Evolutionary conservation across 2,888 invertebrate species (phyloP).

Genomic region (Gonocerus acuteangulatus): DNA sequence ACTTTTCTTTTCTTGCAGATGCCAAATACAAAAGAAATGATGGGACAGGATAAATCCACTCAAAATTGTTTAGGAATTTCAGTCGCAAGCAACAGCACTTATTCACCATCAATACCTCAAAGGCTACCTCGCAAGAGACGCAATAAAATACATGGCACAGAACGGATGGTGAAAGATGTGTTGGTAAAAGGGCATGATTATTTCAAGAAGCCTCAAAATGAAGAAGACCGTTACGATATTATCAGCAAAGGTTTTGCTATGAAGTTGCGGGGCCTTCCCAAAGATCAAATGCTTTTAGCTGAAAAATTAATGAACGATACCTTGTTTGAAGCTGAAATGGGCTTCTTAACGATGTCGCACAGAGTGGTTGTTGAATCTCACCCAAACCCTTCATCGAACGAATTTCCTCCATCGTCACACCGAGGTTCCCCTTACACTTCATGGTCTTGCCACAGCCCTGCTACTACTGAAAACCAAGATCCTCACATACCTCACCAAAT

Average conservation of each 20-base stretch:
- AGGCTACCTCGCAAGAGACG: background rate
- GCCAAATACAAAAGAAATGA: no score
- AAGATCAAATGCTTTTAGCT: slow-evolving; percentile 6
- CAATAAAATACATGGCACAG: background rate
- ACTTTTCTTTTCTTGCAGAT: no score
- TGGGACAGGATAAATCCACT: no score
- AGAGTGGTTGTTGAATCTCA: background rate
- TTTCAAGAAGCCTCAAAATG: background rate
- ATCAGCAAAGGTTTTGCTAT: background rate
- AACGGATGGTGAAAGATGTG: background rate
- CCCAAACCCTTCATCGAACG: background rate
- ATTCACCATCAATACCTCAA: no score
- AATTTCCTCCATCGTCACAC: background rate
- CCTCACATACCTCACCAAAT: no score
- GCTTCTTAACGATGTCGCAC: background rate
- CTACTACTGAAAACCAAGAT: no score
- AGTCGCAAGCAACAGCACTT: no score
- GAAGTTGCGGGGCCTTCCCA: slow-evolving; percentile 3
- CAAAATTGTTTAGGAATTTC: no score
- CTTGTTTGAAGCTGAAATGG: slow-evolving; percentile 8
- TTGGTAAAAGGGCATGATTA: background rate
- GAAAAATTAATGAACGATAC: background rate
- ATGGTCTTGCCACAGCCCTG: no score
- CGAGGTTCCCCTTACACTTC: background rate
- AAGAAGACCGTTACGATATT: slow-evolving; percentile 9